phyloP scores from a whole-genome alignment of 2,888 invertebrate genomes.

The Eupithecia abbreviata region DNA sequence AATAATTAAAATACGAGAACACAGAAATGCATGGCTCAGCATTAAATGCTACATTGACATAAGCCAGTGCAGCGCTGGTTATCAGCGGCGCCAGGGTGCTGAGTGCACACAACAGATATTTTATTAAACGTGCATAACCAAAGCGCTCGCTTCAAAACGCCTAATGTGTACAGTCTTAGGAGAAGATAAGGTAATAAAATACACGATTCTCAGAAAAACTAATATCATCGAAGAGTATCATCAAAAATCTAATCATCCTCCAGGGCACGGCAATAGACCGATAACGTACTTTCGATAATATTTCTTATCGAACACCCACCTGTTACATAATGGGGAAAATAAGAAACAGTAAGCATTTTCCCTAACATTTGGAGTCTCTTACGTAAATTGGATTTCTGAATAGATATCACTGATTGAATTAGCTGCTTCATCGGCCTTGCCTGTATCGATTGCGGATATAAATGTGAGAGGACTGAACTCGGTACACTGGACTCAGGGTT shows the following conservation, averaged over 20 bases:
- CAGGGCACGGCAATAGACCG: constrained; percentile 14
- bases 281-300: constrained; percentile 28
- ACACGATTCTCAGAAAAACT: neutral
- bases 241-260: constrained; percentile 4
- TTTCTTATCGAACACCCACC: constrained; percentile 41
- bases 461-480: constrained; percentile 21
- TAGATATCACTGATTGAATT: constrained; percentile 78
- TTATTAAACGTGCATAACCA: neutral
- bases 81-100: too few relatives aligned
- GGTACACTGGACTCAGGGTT: neutral
- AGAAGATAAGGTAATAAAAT: neutral
- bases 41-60: too few relatives aligned
- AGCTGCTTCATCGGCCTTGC: constrained; percentile 67
- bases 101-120: neutral
- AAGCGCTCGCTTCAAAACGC: neutral
- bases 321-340: constrained; percentile 42
- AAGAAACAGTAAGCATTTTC: constrained; percentile 42
- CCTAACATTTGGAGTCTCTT: constrained; percentile 62
- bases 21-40: too few relatives aligned
- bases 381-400: constrained; percentile 76
- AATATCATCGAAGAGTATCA: neutral
- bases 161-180: neutral
- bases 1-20: too few relatives aligned
- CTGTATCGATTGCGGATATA: constrained; percentile 39
- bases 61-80: too few relatives aligned